These are phyloP conservation scores for Meganola albula DNA, from an alignment of 2,888 invertebrate species.

Conservation along the genomic window DNA sequence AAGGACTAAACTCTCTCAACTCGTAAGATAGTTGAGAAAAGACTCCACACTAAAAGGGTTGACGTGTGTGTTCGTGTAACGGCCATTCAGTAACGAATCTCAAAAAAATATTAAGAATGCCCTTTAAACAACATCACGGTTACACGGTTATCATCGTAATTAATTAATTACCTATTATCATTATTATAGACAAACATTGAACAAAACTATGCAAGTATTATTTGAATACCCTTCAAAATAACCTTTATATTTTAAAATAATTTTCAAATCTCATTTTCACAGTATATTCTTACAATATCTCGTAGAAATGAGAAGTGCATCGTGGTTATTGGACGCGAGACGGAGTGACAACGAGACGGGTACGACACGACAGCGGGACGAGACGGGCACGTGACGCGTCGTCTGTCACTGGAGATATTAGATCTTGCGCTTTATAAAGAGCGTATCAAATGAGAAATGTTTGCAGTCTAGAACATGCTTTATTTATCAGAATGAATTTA, in stretches of 20 bases:
- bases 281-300: slow-evolving; percentile 25
- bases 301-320: slow-evolving; percentile 21
- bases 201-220: too few species aligned
- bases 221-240: neutral
- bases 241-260: slow-evolving; percentile 3
- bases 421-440: slow-evolving; percentile 21
- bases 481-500: too few species aligned
- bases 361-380: slow-evolving; percentile 11
- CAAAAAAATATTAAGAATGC: too few species aligned
- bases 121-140: too few species aligned
- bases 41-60: too few species aligned
- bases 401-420: slow-evolving; percentile 27
- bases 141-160: too few species aligned
- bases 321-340: slow-evolving; percentile 28
- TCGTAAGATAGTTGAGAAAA: too few species aligned
- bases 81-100: too few species aligned
- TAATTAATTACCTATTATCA: too few species aligned
- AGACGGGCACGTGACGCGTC: slow-evolving; percentile 22
- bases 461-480: slow-evolving; percentile 20
- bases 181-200: too few species aligned
- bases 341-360: slow-evolving; percentile 19
- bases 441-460: slow-evolving; percentile 30
- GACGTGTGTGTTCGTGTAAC: too few species aligned
- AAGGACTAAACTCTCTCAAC: too few species aligned
- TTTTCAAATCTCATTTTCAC: slow-evolving; percentile 12